Evolutionary conservation across 2,113 vertebrate genomes (phyloP).

Genomic region (Spizaetus ornatus): DNA sequence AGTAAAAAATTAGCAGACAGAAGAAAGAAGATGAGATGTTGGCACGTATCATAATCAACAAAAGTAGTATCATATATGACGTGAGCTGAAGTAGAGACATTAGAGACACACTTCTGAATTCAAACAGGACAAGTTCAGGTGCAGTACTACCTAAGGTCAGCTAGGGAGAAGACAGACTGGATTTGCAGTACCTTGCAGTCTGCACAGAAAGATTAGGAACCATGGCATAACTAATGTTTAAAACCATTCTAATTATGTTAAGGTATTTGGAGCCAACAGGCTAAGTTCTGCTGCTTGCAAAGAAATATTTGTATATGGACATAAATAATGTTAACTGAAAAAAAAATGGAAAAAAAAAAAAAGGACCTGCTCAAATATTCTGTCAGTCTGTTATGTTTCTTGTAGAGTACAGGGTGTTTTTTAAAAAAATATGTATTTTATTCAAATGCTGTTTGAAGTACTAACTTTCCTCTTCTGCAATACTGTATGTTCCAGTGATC

Average conservation of each 20-base stretch:
- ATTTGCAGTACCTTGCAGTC: not conserved
- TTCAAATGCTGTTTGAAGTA: not conserved
- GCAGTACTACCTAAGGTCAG: not conserved
- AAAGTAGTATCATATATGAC: rapidly evolving
- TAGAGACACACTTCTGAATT: not conserved
- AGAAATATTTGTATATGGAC: not conserved
- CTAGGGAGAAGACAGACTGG: not conserved
- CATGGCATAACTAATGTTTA: not conserved
- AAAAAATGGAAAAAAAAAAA: not conserved
- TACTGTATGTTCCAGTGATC: not conserved
- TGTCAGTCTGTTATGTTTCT: not conserved
- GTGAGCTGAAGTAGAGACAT: not conserved
- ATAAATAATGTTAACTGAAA: conserved; percentile 10
- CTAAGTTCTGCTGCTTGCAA: not conserved
- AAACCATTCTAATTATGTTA: not conserved
- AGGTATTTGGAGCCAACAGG: not conserved
- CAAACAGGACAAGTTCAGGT: not conserved
- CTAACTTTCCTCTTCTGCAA: not conserved
- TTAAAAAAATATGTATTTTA: not conserved
- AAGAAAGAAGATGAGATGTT: not conserved
- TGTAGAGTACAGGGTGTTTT: not conserved
- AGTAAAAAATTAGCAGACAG: not conserved
- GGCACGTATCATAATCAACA: not conserved
- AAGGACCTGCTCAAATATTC: not conserved
- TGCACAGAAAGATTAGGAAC: not conserved